phyloP scores from a whole-genome alignment of 1,140 invertebrate species.

The Portunus trituberculatus region DNA sequence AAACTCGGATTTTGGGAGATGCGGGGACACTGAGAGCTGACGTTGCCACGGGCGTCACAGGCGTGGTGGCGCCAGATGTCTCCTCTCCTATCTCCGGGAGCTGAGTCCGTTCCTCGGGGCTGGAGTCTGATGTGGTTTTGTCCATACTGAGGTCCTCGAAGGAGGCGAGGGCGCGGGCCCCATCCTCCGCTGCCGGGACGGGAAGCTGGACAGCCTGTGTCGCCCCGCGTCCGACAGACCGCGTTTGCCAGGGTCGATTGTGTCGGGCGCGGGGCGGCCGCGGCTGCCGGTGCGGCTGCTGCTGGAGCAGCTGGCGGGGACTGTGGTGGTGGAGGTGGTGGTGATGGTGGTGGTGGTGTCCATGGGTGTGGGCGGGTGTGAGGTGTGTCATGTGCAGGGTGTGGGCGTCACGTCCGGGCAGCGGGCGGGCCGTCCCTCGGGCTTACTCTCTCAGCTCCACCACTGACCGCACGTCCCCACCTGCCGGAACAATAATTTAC shows the following conservation, averaged over 20 bases:
- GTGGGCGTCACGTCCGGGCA: conserved; percentile 75
- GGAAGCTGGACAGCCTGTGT: conserved; percentile 77
- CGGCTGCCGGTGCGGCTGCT: conserved; percentile 68
- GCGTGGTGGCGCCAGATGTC: conserved; percentile 77
- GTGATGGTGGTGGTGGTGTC: conserved; percentile 63
- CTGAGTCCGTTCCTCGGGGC: conserved; percentile 73
- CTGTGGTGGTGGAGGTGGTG: conserved; percentile 65
- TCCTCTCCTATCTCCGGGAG: conserved; percentile 76
- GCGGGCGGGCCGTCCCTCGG: conserved; percentile 75
- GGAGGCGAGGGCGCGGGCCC: conserved; percentile 95
- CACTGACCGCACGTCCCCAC: conserved; percentile 54
- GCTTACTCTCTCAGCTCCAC: conserved; percentile 72
- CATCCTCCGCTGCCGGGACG: conserved; percentile 83
- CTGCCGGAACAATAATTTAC: conserved; percentile 56
- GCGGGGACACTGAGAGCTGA: conserved; percentile 85
- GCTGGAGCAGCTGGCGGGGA: conserved; percentile 49
- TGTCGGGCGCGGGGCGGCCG: conserved; percentile 58
- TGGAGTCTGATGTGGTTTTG: conserved; percentile 77
- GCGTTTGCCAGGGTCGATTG: conserved; percentile 55
- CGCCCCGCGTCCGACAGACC: conserved; percentile 76
- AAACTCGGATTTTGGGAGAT: conserved; percentile 92
- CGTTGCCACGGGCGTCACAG: conserved; percentile 75
- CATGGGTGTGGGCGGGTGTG: conserved; percentile 57
- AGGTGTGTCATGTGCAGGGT: conserved; percentile 68
- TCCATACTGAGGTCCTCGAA: conserved; percentile 90